Evolutionary conservation across 2,797 vertebrate species (phyloP), one percentile per base, ranked within the genome.

Genomic region (Thunnus albacares): DNA sequence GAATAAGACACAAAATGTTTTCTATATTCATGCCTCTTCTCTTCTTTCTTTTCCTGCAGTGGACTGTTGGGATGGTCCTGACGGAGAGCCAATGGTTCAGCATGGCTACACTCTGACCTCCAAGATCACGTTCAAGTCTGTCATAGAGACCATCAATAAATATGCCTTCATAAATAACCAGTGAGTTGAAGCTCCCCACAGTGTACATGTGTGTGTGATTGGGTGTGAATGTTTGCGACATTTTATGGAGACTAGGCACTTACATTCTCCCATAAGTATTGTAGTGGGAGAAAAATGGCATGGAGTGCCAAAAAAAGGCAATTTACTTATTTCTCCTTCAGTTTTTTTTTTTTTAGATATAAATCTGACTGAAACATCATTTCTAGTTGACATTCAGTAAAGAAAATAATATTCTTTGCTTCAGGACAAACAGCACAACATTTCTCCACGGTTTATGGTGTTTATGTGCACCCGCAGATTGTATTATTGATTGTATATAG

Each of bases 31-130:
- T 75, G 24, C 59, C 45, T 83, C 4, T 17, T 67, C 66, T 72
- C 28, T 15, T 64, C 18, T 28, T 51, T 65, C 41, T 88, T 26
- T 90, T 81, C 87, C 68, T 41, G 33, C 85, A 99, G 98, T 99
- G 91, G 98, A 99, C 92, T 99, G 98, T 74, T 99, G 98, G 98
- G 98, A 99, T 20, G 98, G 98, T 57, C 96, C 97, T 0, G 98
- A 99, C 0, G 98, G 98, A 80, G 98, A 99, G 71, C 98, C 98
- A 0, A 96, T 99, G 52, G 98, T 99, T 17, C 98, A 99, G 85
- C 98, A 99, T 0, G 98, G 98, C 57, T 99, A 99, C 76, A 99
- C 98, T 1, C 96, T 99, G 47, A 99, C 98, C 52, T 99, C 98
- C 58, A 99, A 99, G 93, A 99, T 99, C 83, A 95, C 96, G 7